Evolutionary conservation across 2,888 invertebrate species (phyloP), one percentile per base, ranked within the genome.

Genomic region (Phortica magna): DNA sequence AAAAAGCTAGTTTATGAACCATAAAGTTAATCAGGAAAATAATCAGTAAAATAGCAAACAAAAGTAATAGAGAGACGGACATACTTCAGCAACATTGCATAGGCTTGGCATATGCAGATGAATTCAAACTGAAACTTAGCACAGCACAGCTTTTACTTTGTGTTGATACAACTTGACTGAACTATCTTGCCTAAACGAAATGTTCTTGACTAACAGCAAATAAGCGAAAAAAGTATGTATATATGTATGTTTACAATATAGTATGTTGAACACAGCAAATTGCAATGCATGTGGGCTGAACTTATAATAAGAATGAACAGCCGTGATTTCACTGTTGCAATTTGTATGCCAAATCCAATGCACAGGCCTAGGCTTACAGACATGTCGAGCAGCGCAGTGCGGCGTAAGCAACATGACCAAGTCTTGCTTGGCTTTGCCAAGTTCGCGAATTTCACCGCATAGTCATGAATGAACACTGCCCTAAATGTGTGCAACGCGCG

Each of bases 241-340:
- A 17, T 55, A 55, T 17, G n/a, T n/a, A n/a, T n/a, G n/a, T n/a
- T n/a, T n/a, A n/a, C n/a, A n/a, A n/a, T n/a, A n/a, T n/a, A n/a
- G n/a, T n/a, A n/a, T 17, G 17, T 55, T 17, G n/a, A 55, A 55
- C 55, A 22, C 17, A 71, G 75, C 83, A 87, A 88, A 88, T 87
- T 87, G 88, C 84, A 77, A 85, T 77, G 80, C 84, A 80, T 77
- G 83, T 82, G 83, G 79, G 78, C 79, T 84, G 80, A 81, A 82
- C 88, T 83, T 85, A 83, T 87, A 85, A 88, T 86, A 85, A 87
- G 84, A 82, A 79, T 85, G 76, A 83, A 83, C 19, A 71, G 14
- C 55, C 7, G 14, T 53, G 70, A 71, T 71, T 71, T 71, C 31
- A 0, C 48, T 22, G 61, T 14, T 71, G 55, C 53, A 71, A 71